Conservation (phyloP, 2,113 vertebrate genomes). For the Oreochromis tanganicae region DNA sequence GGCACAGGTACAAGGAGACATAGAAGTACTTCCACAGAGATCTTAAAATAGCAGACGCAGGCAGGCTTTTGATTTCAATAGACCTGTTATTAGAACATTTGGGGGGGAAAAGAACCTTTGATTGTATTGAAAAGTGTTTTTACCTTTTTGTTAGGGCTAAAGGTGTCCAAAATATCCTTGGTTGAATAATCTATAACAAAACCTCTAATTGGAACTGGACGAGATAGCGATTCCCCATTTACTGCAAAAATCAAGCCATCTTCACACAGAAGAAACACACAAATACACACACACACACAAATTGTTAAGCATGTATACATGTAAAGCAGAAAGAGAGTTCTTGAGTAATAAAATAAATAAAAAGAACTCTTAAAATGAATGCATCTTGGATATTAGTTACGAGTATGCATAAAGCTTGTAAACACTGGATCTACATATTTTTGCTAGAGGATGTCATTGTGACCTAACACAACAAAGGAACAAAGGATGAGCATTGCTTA, state of each 20-base stretch:
- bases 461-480: background rate
- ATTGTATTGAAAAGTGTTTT: background rate
- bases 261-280: constrained; percentile 35
- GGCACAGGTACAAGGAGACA: background rate
- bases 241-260: constrained; percentile 87
- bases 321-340: background rate
- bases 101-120: background rate
- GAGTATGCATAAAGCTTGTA: background rate
- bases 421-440: background rate
- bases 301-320: background rate
- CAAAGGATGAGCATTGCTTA: background rate
- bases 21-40: background rate
- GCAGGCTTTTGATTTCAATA: background rate
- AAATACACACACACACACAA: background rate
- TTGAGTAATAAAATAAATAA: background rate
- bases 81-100: background rate
- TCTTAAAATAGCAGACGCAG: background rate
- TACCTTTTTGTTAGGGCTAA: constrained; percentile 86
- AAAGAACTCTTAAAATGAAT: background rate
- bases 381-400: background rate
- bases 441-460: background rate
- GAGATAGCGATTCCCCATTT: constrained; percentile 81
- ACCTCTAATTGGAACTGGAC: constrained; percentile 74
- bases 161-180: constrained; percentile 84
- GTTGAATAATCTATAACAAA: constrained; percentile 91